Base-by-base conservation (phyloP, 2,888 invertebrate species). In the Tridacna gigas region DNA sequence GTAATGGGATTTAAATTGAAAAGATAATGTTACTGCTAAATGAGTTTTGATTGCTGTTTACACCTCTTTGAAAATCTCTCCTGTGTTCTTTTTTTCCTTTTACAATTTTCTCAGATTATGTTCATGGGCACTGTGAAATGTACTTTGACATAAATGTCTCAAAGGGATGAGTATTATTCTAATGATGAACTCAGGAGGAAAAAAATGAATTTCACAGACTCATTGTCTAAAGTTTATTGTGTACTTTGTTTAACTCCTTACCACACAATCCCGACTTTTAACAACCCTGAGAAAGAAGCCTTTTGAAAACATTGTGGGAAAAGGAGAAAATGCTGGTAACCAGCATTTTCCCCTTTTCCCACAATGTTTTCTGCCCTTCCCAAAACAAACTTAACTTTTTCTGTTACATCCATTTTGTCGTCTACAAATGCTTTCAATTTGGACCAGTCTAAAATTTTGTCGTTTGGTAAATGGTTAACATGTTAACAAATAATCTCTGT, bases 31-130 rank as follows among this genome's bases (percentile, higher is more conserved):
- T 71, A 67, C 79, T 47, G 26, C 51, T 47, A 51, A 79, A 79
- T 79, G 71, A 73, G 60, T 73, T 79, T 79, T 79, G 73, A 79
- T 79, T 73, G 73, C 73, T 79, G 79, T 79, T 79, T 79, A 71
- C 79, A 71, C 79, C 51, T 73, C 26, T 73, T 20, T 37, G 67
- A 26, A 78, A 69, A n/a, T 22, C 45, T 37, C 56, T 71, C 47
- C 45, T 13, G 37, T 37, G 26, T 71, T 37, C 5, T 47, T 37
- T 37, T 37, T 37, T 37, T 37, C 37, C 37, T 37, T 37, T 37
- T 37, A 37, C 37, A 37, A 37, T 37, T 37, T 37, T 37, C 37
- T 45, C 25, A 15, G 66, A 66, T 66, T 26, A 26, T 28, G 20
- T 66, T 66, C 66, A 26, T 28, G 9, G 11, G 28, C 66, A 66